These are phyloP conservation scores for Ibidorhyncha struthersii DNA, from an alignment of 2,113 vertebrate genomes.

Conservation along the genomic window DNA sequence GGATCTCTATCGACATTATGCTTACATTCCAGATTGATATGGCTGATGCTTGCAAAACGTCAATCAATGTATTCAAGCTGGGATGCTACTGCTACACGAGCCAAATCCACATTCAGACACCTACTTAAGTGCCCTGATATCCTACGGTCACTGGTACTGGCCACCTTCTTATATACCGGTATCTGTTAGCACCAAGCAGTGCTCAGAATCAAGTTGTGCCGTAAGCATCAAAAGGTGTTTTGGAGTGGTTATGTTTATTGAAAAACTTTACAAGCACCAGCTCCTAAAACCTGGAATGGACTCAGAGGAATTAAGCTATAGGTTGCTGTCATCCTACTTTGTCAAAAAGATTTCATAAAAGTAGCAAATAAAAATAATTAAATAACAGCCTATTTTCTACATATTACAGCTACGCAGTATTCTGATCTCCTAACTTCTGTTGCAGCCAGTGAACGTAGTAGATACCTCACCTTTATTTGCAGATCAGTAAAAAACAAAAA, in stretches of 20 bases:
- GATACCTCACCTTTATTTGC: neutral
- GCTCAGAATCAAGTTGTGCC: neutral
- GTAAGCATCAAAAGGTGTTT: neutral
- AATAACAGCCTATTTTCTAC: slow-evolving; percentile 1
- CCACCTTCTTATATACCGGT: neutral
- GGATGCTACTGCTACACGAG: neutral
- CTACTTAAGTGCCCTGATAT: neutral
- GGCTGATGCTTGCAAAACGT: slow-evolving; percentile 43
- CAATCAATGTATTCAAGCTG: neutral
- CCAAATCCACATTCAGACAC: neutral
- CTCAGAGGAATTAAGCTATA: slow-evolving; percentile 55
- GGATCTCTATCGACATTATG: neutral
- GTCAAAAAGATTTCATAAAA: slow-evolving; percentile 16
- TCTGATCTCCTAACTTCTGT: slow-evolving; percentile 2
- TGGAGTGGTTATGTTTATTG: neutral
- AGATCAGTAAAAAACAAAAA: neutral
- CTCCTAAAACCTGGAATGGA: slow-evolving; percentile 36
- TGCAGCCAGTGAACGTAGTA: neutral
- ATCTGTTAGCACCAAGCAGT: neutral
- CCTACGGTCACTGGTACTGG: neutral
- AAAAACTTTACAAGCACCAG: slow-evolving; percentile 3
- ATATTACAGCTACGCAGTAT: slow-evolving; percentile 9
- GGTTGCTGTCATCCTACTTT: slow-evolving; percentile 33
- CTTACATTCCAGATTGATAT: slow-evolving; percentile 21
- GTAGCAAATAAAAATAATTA: slow-evolving; percentile 9